A percentile compares a stretch with the other conserved stretches of the same genome.
phyloP scores from a whole-genome alignment of 1,140 invertebrate species.

The Hylaeus anthracinus region DNA sequence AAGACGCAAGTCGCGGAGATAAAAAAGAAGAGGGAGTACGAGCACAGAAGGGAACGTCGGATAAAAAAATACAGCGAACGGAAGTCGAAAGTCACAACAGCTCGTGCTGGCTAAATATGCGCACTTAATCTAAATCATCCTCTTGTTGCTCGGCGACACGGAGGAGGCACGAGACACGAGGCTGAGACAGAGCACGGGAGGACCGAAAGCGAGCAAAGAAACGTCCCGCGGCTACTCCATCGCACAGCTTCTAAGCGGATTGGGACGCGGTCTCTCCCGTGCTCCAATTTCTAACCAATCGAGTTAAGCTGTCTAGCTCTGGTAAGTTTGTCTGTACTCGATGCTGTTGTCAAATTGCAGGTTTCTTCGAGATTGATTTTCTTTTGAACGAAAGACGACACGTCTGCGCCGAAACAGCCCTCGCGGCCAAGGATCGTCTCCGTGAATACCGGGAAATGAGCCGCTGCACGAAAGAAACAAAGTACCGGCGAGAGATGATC shows the following conservation, averaged over 20 bases:
- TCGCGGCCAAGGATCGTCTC: too few relatives aligned
- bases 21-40: too few relatives aligned
- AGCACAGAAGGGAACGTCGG: too few relatives aligned
- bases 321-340: too few relatives aligned
- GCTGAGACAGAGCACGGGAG: constrained; percentile 11
- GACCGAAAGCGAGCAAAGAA: constrained; percentile 27
- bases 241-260: constrained; percentile 13
- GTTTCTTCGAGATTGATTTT: too few relatives aligned
- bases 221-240: constrained; percentile 2
- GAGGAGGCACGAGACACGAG: constrained; percentile 10
- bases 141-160: constrained; percentile 44
- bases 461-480: not conserved
- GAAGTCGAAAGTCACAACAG: constrained; percentile 55
- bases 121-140: constrained; percentile 53
- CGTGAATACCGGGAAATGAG: not conserved
- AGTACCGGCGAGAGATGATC: not conserved
- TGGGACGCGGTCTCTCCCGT: not conserved
- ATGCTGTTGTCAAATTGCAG: too few relatives aligned
- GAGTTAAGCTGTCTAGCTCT: too few relatives aligned
- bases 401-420: too few relatives aligned
- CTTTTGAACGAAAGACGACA: too few relatives aligned
- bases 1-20: too few relatives aligned
- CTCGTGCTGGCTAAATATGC: constrained; percentile 44
- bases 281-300: too few relatives aligned
- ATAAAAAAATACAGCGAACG: constrained; percentile 16